A percentile compares a stretch with the other conserved stretches of the same genome.
phyloP scores from a whole-genome alignment of 2,113 vertebrate species.

The Sinocyclocheilus rhinocerous region DNA sequence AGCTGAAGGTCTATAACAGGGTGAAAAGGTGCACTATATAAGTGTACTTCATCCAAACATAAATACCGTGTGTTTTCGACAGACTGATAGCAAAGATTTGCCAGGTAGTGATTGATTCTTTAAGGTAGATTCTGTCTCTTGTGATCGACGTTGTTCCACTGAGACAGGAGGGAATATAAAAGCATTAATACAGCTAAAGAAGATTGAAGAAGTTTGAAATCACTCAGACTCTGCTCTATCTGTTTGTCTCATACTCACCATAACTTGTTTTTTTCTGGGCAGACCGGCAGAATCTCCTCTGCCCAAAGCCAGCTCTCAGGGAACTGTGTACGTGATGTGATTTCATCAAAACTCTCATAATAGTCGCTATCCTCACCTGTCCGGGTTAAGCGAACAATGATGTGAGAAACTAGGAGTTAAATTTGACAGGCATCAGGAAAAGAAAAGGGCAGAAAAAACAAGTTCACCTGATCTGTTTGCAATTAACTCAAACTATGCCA shows the following conservation, averaged over 20 bases:
- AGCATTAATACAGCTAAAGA: too few relatives aligned
- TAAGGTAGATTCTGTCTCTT: slow-evolving; percentile 66
- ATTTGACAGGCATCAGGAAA: too few relatives aligned
- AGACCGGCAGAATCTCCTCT: slow-evolving; percentile 37
- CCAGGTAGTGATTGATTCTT: slow-evolving; percentile 85
- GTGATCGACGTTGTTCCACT: slow-evolving; percentile 67
- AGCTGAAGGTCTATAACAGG: not conserved
- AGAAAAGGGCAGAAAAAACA: too few relatives aligned
- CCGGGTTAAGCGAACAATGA: not conserved
- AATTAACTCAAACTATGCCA: too few relatives aligned
- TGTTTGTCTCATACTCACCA: slow-evolving; percentile 1
- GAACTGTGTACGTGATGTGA: slow-evolving; percentile 54
- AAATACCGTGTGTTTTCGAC: slow-evolving; percentile 69
- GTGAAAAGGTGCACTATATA: not conserved
- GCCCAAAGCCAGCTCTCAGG: slow-evolving; percentile 61
- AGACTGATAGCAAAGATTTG: slow-evolving; percentile 81
- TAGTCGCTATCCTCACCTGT: slow-evolving; percentile 47
- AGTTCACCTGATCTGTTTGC: not conserved
- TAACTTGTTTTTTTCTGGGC: not conserved
- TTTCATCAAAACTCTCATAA: slow-evolving; percentile 46
- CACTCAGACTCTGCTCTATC: not conserved
- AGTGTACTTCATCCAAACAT: not conserved
- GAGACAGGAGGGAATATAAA: not conserved
- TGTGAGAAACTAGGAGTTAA: not conserved
- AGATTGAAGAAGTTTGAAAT: not conserved